Evolutionary conservation across 2,888 invertebrate genomes (phyloP).

Genomic region (Idaea straminata): DNA sequence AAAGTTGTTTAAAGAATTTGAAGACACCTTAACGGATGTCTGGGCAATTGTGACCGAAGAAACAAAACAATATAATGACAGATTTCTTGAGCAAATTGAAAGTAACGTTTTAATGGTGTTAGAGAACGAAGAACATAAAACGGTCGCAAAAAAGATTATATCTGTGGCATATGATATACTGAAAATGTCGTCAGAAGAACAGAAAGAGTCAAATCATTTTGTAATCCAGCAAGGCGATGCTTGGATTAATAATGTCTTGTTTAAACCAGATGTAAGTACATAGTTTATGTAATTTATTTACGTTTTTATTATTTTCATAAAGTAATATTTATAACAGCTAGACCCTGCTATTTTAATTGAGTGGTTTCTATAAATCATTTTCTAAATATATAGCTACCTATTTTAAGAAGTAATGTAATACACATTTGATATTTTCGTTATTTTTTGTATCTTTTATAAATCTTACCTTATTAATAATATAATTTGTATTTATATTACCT

Average conservation of each 20-base stretch:
- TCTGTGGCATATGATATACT: constrained; percentile 1
- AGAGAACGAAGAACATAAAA: constrained; percentile 23
- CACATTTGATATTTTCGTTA: too few species aligned
- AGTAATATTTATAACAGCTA: too few species aligned
- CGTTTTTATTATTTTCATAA: too few species aligned
- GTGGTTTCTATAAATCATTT: too few species aligned
- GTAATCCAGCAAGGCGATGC: constrained; percentile 44
- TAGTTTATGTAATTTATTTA: too few species aligned
- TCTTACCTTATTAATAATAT: neutral
- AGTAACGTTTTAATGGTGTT: constrained; percentile 11
- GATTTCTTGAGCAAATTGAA: constrained; percentile 17
- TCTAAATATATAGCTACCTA: too few species aligned
- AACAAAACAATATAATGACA: neutral
- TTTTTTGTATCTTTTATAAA: too few species aligned
- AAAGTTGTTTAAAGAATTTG: constrained; percentile 22
- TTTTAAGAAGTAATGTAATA: too few species aligned
- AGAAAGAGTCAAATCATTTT: constrained; percentile 29
- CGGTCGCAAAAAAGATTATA: constrained; percentile 12
- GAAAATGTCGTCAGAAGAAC: constrained; percentile 22
- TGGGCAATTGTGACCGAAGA: constrained; percentile 12
- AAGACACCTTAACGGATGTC: constrained; percentile 24
- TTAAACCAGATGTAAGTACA: constrained; percentile 30
- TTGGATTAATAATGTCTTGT: constrained; percentile 49
- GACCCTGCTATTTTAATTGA: too few species aligned
- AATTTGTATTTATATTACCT: neutral